phyloP scores from a whole-genome alignment of 2,113 vertebrate genomes.

The Cephalopterus ornatus region DNA sequence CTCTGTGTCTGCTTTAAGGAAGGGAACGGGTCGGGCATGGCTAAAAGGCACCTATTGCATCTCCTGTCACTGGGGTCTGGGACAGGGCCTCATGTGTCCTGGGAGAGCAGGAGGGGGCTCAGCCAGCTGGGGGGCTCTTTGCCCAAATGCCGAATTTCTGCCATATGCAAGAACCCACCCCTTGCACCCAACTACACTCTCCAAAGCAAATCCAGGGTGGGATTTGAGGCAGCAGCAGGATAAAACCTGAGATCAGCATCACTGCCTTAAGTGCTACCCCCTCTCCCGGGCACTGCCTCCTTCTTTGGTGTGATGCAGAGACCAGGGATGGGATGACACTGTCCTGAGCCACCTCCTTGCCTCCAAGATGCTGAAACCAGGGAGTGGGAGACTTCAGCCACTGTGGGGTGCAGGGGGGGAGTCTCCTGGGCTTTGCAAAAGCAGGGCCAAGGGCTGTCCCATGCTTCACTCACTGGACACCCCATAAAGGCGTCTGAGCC shows the following conservation, averaged over 20 bases:
- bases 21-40: not conserved
- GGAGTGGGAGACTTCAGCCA: not conserved
- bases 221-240: not conserved
- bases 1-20: not conserved
- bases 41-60: not conserved
- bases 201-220: not conserved
- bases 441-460: not conserved
- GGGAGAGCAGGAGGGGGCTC: not conserved
- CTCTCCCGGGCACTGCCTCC: not conserved
- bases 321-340: fast-evolving
- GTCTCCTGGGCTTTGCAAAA: not conserved
- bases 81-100: not conserved
- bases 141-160: not conserved
- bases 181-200: not conserved
- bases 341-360: not conserved
- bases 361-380: not conserved
- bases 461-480: not conserved
- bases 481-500: not conserved
- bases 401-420: fast-evolving
- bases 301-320: fast-evolving
- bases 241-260: not conserved
- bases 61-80: not conserved
- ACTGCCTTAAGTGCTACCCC: not conserved
- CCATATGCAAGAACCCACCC: not conserved
- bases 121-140: not conserved